These are phyloP conservation scores for Plecotus auritus DNA, from an alignment of 2,113 vertebrate genomes.

Conservation along the genomic window DNA sequence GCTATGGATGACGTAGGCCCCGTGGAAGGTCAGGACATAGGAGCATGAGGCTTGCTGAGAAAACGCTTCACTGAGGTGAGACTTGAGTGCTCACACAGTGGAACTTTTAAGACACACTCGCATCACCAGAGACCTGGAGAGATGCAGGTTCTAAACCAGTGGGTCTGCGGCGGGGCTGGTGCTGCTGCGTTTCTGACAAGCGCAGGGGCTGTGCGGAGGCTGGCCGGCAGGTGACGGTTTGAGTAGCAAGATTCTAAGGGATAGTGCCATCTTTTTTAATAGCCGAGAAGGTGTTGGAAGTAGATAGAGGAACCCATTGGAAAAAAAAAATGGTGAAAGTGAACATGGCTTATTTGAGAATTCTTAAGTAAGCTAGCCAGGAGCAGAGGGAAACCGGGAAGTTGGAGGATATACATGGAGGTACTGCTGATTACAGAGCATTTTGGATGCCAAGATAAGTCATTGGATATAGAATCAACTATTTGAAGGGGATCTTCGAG, in stretches of 20 bases:
- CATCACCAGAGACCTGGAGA: neutral
- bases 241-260: neutral
- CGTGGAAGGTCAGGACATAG: neutral
- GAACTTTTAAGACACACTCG: neutral
- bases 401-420: neutral
- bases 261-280: neutral
- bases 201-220: neutral
- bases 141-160: neutral
- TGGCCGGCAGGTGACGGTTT: neutral
- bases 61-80: neutral
- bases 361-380: neutral
- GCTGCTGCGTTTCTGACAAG: neutral
- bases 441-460: slow-evolving; percentile 14
- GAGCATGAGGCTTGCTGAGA: neutral
- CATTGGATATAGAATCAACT: neutral
- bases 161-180: neutral
- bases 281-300: neutral
- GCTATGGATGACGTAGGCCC: neutral
- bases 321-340: neutral
- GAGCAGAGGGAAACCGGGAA: neutral
- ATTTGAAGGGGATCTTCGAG: neutral
- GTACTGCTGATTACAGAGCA: neutral
- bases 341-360: neutral
- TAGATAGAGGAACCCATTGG: neutral
- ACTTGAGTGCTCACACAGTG: neutral